These are phyloP conservation scores for Gephyroberyx darwinii DNA, from an alignment of 2,797 vertebrate genomes.

Conservation along the genomic window DNA sequence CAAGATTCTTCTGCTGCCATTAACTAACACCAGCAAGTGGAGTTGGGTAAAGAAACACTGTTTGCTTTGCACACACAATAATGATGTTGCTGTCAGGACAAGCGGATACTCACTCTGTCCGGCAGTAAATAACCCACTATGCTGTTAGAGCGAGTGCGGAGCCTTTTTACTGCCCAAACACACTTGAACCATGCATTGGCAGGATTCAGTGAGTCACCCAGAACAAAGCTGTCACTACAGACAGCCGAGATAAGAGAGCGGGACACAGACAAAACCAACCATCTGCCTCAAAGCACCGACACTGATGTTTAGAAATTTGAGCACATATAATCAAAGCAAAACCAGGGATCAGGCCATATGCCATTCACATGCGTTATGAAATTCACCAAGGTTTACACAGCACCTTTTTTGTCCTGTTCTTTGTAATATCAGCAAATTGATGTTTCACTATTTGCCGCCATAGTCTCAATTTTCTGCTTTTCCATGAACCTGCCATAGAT, in stretches of 20 bases:
- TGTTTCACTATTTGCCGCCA: background rate
- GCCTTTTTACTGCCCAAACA: slow-evolving; percentile 75
- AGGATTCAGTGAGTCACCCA: slow-evolving; percentile 58
- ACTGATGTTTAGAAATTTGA: slow-evolving; percentile 29
- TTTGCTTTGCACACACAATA: slow-evolving; percentile 81
- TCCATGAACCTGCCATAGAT: background rate
- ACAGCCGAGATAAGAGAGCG: slow-evolving; percentile 47
- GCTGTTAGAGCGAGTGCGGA: slow-evolving; percentile 42
- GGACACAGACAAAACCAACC: slow-evolving; percentile 45
- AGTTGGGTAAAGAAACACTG: slow-evolving; percentile 72
- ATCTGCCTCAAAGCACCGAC: slow-evolving; percentile 37
- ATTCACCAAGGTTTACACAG: background rate
- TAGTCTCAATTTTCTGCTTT: background rate
- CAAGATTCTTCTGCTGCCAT: slow-evolving; percentile 54
- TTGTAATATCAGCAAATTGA: background rate
- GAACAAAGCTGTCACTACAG: slow-evolving; percentile 64
- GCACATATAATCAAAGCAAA: slow-evolving; percentile 18
- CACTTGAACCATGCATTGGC: slow-evolving; percentile 63
- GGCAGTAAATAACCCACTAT: slow-evolving; percentile 70
- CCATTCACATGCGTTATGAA: background rate
- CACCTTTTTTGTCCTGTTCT: background rate
- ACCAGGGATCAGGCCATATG: slow-evolving; percentile 1
- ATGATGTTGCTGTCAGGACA: slow-evolving; percentile 76
- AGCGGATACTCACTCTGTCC: slow-evolving; percentile 64
- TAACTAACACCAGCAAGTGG: slow-evolving; percentile 61